Base-by-base conservation (phyloP, 2,888 invertebrate genomes). In the Drosophila melanosoma region DNA sequence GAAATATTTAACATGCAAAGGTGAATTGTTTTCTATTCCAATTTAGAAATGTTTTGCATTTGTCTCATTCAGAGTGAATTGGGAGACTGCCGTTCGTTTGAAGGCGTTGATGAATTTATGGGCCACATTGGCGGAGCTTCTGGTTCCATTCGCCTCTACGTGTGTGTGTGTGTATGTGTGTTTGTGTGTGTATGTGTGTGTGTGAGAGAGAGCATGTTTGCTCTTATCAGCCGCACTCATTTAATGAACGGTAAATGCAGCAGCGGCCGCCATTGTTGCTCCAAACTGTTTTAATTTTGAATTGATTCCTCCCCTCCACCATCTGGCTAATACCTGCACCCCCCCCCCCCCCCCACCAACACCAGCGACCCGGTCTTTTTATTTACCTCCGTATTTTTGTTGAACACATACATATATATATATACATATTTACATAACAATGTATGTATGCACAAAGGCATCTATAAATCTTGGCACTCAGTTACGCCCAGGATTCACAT, bases 21-120 rank as follows among this genome's bases (percentile, higher is more conserved):
- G n/a, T n/a, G n/a, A n/a, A n/a, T n/a, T n/a, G n/a, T n/a, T n/a
- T n/a, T n/a, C n/a, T n/a, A n/a, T n/a, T n/a, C n/a, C n/a, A n/a
- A n/a, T n/a, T n/a, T n/a, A n/a, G n/a, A n/a, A n/a, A n/a, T n/a
- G n/a, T n/a, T n/a, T n/a, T n/a, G 77, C 61, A 76, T 76, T 71
- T 67, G 66, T 60, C 70, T 59, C 59, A 49, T 61, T 48, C 62
- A 11, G 51, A 64, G 36, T 70, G 60, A 64, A 77, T 81, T 63
- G 67, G 32, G 42, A 51, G 52, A 66, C 61, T 69, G 51, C 59
- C 35, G 66, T 71, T 79, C 38, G 52, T 64, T 54, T 49, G 38
- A 63, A 86, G 76, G 91, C 83, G 91, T 86, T 91, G 91, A 91
- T 78, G 88, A 81, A 91, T 91, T 91, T 91, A 91, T 83, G 83